A percentile compares a stretch with the other conserved stretches of the same genome.
phyloP scores from a whole-genome alignment of 2,888 invertebrate species.

The Barypeithes pellucidus region DNA sequence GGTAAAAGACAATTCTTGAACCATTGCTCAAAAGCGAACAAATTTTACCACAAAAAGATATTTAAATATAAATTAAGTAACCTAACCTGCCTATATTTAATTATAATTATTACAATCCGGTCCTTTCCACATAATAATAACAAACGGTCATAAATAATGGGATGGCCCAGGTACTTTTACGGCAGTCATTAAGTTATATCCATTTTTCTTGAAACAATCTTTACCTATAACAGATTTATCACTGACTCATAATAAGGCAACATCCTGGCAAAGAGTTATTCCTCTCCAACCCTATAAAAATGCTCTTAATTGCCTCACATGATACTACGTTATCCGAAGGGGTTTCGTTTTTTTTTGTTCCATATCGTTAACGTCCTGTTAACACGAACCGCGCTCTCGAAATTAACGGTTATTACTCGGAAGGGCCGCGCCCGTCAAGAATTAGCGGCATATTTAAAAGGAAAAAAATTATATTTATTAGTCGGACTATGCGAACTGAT shows the following conservation, averaged over 20 bases:
- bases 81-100: no score
- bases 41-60: no score
- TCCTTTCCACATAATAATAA: no score
- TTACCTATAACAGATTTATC: no score
- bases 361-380: slow-evolving; percentile 26
- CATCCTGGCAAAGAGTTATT: slow-evolving; percentile 9
- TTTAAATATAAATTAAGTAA: no score
- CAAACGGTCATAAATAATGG: no score
- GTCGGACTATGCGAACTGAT: neutral
- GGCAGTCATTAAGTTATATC: no score
- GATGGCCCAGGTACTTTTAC: no score
- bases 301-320: slow-evolving; percentile 23
- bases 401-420: slow-evolving; percentile 28
- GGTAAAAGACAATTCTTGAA: no score
- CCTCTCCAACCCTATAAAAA: slow-evolving; percentile 19
- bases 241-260: neutral
- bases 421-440: slow-evolving; percentile 12
- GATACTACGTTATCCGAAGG: slow-evolving; percentile 15
- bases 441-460: slow-evolving; percentile 8
- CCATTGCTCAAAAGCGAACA: no score
- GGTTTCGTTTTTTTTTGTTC: slow-evolving; percentile 33
- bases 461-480: slow-evolving; percentile 4
- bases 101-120: no score
- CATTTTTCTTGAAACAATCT: no score
- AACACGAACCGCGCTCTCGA: slow-evolving; percentile 18